Evolutionary conservation across 2,113 vertebrate species (phyloP), one percentile per base, ranked within the genome.

Genomic region (Aspidoscelis tigris): DNA sequence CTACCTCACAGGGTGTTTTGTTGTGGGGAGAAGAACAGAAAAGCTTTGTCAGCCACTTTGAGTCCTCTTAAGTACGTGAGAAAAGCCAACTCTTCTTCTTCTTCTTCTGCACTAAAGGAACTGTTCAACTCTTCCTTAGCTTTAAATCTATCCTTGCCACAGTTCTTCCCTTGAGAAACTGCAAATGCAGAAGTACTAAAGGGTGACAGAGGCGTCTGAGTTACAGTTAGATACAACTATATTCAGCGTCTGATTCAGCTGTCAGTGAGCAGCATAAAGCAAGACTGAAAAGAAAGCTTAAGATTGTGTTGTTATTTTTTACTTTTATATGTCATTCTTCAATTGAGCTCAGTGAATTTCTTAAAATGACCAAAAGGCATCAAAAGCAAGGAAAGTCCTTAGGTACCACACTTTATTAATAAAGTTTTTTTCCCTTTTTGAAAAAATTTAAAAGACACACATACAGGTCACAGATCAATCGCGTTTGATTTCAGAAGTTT

Each of bases 381-480:
- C 76, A 66, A 85, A 88, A 65, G 91, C 80, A 20, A 83, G 41
- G 43, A 39, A 93, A 85, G 74, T 84, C 84, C 39, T 91, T 83
- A 90, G 58, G 69, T 43, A 84, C 65, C n/a, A 53, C 41, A 4
- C 5, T 66, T 14, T 87, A 53, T 76, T 88, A 87, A 58, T 80
- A 78, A 92, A 88, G 55, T 87, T 64, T 11, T 21, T 44, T 82
- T 22, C 47, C 50, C 82, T 81, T 86, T 93, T 93, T 92, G 92
- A 95, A 96, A 96, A 95, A 91, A 91, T 91, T 75, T 90, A 94
- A 89, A 95, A 93, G 91, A 95, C 92, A 85, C 91, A 93, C 89
- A 90, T 85, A 76, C 71, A 94, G 92, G 96, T 66, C 87, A 3
- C 10, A 0, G 65, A 80, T 64, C 24, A 90, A 47, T 76, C 80